Evolutionary conservation across 2,888 invertebrate species (phyloP).

Genomic region (Ophion ventricosus): DNA sequence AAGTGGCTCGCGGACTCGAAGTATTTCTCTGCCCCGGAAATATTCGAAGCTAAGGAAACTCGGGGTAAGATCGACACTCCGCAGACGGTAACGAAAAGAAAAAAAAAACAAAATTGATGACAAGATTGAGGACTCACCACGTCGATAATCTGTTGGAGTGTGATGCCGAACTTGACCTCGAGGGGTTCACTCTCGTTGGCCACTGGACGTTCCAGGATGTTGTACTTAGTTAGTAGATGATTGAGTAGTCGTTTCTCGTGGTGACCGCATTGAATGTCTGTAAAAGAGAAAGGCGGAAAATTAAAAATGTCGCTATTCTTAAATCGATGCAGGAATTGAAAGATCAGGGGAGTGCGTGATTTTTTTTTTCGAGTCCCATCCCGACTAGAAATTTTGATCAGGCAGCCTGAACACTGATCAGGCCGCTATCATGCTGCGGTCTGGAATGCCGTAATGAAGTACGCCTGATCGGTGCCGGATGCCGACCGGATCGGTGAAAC

Average conservation of each 20-base stretch:
- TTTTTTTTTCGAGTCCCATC: background rate
- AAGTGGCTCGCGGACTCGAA: background rate
- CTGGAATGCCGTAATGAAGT: too few species aligned
- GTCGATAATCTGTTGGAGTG: slow-evolving; percentile 96
- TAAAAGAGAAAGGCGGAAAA: slow-evolving; percentile 75
- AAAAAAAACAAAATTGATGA: slow-evolving; percentile 62
- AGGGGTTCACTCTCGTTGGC: slow-evolving; percentile 96
- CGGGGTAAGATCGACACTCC: too few species aligned
- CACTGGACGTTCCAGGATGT: slow-evolving; percentile 95
- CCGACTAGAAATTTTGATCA: too few species aligned
- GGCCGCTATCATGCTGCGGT: too few species aligned
- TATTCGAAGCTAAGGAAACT: too few species aligned
- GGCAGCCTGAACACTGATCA: too few species aligned
- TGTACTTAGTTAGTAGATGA: slow-evolving; percentile 92
- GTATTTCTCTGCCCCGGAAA: background rate
- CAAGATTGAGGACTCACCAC: slow-evolving; percentile 89
- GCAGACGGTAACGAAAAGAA: background rate
- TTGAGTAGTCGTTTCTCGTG: slow-evolving; percentile 95
- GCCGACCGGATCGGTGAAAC: too few species aligned
- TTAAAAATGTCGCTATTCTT: background rate
- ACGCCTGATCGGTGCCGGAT: too few species aligned
- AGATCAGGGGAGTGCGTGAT: background rate
- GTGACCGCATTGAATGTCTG: slow-evolving; percentile 95
- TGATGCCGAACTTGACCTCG: slow-evolving; percentile 95
- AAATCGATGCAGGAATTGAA: too few species aligned